These are phyloP conservation scores for Amblyraja radiata DNA, from an alignment of 2,797 vertebrate genomes.

Conservation along the genomic window DNA sequence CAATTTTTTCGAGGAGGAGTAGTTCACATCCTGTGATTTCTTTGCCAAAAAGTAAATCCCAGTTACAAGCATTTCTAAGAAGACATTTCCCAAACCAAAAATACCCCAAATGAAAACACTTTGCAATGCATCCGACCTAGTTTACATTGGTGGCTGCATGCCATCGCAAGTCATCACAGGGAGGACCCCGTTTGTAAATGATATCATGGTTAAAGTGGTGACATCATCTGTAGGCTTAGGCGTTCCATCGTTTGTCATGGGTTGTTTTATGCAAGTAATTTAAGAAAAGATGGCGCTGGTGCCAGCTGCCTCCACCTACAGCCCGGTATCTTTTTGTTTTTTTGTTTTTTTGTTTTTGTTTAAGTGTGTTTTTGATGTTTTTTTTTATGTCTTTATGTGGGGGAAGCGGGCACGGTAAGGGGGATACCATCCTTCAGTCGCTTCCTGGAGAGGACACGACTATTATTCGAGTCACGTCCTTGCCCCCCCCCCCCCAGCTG, in stretches of 20 bases:
- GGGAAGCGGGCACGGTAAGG: no score
- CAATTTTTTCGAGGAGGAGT: neutral
- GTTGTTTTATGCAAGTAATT: neutral
- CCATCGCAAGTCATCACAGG: neutral
- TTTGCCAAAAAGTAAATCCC: neutral
- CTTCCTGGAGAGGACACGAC: no score
- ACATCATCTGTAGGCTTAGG: neutral
- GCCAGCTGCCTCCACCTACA: no score
- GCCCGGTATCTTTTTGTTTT: no score
- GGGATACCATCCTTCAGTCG: no score
- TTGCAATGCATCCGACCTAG: neutral
- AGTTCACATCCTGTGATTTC: neutral
- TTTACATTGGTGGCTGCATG: neutral
- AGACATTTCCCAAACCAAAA: conserved; percentile 2
- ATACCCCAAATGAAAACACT: neutral
- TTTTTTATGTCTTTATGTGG: no score
- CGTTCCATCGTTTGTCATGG: neutral
- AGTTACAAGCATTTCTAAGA: neutral
- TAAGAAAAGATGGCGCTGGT: no score
- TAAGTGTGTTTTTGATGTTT: no score
- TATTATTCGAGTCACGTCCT: no score
- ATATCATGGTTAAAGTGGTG: neutral
- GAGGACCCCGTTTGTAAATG: neutral
- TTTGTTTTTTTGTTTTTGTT: no score
- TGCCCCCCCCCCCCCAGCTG: no score